Evolutionary conservation across 2,113 vertebrate genomes (phyloP).

Genomic region (Brienomyrus longianalis): DNA sequence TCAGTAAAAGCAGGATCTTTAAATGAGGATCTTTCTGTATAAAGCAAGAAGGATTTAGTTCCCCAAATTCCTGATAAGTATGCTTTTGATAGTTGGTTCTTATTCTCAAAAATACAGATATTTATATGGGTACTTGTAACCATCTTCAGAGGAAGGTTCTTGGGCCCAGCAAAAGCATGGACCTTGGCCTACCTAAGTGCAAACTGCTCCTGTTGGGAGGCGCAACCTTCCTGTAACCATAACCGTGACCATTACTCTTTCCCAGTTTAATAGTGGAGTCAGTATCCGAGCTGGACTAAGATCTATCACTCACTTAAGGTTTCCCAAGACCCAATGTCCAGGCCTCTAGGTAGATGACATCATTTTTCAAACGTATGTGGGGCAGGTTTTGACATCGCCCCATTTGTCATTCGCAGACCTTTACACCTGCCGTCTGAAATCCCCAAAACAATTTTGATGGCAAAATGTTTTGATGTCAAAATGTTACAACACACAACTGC

Average conservation of each 20-base stretch:
- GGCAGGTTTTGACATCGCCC: neutral
- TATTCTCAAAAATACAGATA: neutral
- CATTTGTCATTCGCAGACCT: neutral
- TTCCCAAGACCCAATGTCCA: neutral
- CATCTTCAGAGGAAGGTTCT: neutral
- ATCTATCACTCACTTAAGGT: constrained; percentile 2
- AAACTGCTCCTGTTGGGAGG: neutral
- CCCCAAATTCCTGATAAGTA: neutral
- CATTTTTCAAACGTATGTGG: neutral
- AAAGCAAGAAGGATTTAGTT: neutral
- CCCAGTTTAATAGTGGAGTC: constrained; percentile 3
- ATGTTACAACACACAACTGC: neutral
- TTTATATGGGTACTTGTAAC: neutral
- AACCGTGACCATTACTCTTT: neutral
- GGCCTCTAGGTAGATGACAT: constrained; percentile 1
- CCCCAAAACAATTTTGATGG: neutral
- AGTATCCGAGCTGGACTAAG: neutral
- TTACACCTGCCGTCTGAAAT: neutral
- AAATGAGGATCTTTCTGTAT: neutral
- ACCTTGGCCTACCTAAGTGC: neutral
- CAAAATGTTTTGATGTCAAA: neutral
- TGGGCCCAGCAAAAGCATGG: neutral
- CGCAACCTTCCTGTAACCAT: neutral
- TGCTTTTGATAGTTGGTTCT: neutral
- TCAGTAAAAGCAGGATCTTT: neutral